A percentile compares a stretch with the other conserved stretches of the same genome.
Evolutionary conservation across 2,113 vertebrate species (phyloP).

Genomic region (rabbit (Oryctolagus cuniculus)): DNA sequence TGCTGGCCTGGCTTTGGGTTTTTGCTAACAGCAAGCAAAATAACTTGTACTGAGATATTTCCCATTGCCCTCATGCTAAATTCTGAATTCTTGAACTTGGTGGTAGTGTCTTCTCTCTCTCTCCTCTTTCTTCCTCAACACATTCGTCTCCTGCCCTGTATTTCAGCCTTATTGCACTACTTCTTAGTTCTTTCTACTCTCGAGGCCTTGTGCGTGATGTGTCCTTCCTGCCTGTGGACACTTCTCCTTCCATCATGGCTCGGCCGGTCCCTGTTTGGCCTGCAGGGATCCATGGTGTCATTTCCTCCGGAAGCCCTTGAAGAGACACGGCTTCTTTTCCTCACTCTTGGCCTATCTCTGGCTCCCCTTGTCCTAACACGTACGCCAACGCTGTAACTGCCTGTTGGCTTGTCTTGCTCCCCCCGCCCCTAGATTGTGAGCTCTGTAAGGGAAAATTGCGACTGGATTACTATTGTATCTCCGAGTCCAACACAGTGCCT

Average conservation of each 20-base stretch:
- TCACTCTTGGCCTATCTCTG: not conserved
- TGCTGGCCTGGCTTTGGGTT: not conserved
- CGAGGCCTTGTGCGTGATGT: not conserved
- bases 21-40: conserved; percentile 55
- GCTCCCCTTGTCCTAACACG: not conserved
- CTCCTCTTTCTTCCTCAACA: not conserved
- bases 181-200: not conserved
- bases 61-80: not conserved
- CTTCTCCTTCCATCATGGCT: not conserved
- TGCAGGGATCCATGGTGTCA: not conserved
- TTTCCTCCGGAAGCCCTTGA: conserved; percentile 24
- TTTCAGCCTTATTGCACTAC: not conserved
- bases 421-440: not conserved
- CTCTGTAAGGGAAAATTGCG: not conserved
- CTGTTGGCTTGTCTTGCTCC: not conserved
- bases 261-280: not conserved
- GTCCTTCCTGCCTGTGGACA: not conserved
- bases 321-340: not conserved
- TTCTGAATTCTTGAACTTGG: not conserved
- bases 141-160: not conserved
- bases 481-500: not conserved
- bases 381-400: not conserved
- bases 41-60: not conserved
- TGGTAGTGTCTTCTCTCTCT: not conserved
- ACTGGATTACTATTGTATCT: not conserved